These are phyloP conservation scores for Sebastes taczanowskii DNA, from an alignment of 2,797 vertebrate species.

Conservation along the genomic window DNA sequence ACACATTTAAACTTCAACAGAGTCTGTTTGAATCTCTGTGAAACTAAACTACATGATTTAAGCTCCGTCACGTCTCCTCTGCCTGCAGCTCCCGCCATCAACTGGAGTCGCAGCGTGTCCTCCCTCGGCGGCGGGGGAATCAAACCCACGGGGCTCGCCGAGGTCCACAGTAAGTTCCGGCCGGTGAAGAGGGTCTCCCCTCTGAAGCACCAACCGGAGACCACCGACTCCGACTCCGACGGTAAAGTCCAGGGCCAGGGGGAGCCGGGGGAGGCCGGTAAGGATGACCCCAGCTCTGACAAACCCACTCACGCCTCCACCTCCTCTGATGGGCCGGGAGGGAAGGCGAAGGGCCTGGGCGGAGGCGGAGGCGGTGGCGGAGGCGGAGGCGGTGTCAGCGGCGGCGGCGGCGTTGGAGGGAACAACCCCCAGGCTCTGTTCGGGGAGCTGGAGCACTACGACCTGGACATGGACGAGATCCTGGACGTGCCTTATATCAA, in stretches of 20 bases:
- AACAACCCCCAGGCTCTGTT: slow-evolving; percentile 73
- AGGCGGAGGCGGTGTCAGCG: not conserved
- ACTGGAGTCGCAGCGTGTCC: slow-evolving; percentile 90
- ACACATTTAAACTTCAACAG: no score
- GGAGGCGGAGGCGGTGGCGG: not conserved
- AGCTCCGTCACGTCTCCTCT: not conserved
- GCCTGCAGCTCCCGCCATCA: slow-evolving; percentile 87
- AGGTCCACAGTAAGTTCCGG: slow-evolving; percentile 95
- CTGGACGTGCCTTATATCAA: slow-evolving; percentile 99
- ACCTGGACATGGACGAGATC: slow-evolving; percentile 99
- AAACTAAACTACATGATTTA: not conserved
- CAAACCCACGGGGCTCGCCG: slow-evolving; percentile 92
- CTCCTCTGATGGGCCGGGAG: slow-evolving; percentile 21
- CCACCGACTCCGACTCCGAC: slow-evolving; percentile 86
- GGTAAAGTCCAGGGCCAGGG: slow-evolving; percentile 80
- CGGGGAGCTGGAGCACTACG: slow-evolving; percentile 96
- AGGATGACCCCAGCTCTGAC: slow-evolving; percentile 77
- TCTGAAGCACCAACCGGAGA: slow-evolving; percentile 95
- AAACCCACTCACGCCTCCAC: slow-evolving; percentile 59
- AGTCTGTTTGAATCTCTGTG: not conserved
- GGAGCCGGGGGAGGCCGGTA: slow-evolving; percentile 81
- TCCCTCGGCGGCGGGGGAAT: slow-evolving; percentile 85
- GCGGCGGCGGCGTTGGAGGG: slow-evolving; percentile 34
- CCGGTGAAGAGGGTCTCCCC: slow-evolving; percentile 97
- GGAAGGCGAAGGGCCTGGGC: slow-evolving; percentile 51